phyloP scores from a whole-genome alignment of 2,797 vertebrate species.

The Neoniphon sammara region DNA sequence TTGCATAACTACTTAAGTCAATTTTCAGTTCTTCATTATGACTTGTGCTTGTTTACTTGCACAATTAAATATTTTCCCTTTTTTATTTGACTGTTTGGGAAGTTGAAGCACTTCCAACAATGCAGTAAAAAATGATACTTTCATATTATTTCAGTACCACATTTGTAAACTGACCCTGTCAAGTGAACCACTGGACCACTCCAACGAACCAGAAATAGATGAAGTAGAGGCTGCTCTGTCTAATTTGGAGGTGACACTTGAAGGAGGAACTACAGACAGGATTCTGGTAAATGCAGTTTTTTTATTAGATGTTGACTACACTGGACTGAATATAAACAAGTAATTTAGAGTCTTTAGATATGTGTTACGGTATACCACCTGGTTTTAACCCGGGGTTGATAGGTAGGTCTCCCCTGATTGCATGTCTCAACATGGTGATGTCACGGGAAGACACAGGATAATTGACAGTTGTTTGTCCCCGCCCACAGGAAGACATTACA shows the following conservation, averaged over 20 bases:
- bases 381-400: constrained; percentile 49
- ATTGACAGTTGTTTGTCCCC: constrained; percentile 73
- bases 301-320: background rate
- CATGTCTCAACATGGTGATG: constrained; percentile 58
- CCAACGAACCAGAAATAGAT: constrained; percentile 89
- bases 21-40: constrained; percentile 21
- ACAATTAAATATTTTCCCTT: constrained; percentile 9
- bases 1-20: constrained; percentile 56
- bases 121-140: background rate
- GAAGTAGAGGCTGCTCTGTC: constrained; percentile 97
- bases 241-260: constrained; percentile 93
- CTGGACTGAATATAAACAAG: background rate
- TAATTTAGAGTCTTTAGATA: constrained; percentile 23
- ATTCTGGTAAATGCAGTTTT: constrained; percentile 86
- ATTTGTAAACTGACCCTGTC: constrained; percentile 92
- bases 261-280: constrained; percentile 87
- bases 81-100: background rate
- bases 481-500: constrained; percentile 97
- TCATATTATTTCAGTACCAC: constrained; percentile 87
- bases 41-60: background rate
- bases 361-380: constrained; percentile 53
- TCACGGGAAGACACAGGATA: constrained; percentile 53
- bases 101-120: background rate
- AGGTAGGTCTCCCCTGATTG: constrained; percentile 47
- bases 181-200: constrained; percentile 82